Evolutionary conservation across 2,113 vertebrate species (phyloP).

Genomic region (Nerophis ophidion): DNA sequence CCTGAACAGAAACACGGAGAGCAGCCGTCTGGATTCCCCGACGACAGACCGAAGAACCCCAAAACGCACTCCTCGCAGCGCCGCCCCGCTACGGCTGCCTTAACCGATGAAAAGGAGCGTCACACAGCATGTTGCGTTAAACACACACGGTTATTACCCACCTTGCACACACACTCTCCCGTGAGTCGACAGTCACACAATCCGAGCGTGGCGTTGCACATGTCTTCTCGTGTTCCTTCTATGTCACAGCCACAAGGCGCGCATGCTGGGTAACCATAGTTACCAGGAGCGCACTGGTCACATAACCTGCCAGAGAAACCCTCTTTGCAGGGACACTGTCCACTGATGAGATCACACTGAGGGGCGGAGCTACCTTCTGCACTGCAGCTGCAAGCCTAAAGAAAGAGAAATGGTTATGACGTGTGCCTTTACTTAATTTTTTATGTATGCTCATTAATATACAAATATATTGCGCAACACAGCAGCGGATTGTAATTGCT

Average conservation of each 20-base stretch:
- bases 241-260: conserved; percentile 79
- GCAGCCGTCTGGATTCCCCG: conserved; percentile 73
- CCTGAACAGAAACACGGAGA: conserved; percentile 87
- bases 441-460: too few species aligned
- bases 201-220: conserved; percentile 68
- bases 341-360: conserved; percentile 73
- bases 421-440: too few species aligned
- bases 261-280: conserved; percentile 82
- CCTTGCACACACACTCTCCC: conserved; percentile 87
- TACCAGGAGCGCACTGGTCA: conserved; percentile 76
- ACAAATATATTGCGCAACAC: too few species aligned
- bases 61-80: conserved; percentile 80
- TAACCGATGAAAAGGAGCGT: background rate
- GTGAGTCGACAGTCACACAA: conserved; percentile 77
- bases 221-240: conserved; percentile 71
- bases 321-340: conserved; percentile 76
- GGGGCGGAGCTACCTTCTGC: conserved; percentile 62
- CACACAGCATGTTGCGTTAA: background rate
- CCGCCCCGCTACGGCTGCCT: conserved; percentile 83
- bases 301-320: conserved; percentile 76
- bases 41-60: conserved; percentile 77
- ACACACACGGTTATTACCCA: conserved; percentile 37
- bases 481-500: too few species aligned
- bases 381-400: conserved; percentile 83
- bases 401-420: background rate